Evolutionary conservation across 1,140 invertebrate species (phyloP), one percentile per base, ranked within the genome.

Genomic region (Drosophila equinoxialis): DNA sequence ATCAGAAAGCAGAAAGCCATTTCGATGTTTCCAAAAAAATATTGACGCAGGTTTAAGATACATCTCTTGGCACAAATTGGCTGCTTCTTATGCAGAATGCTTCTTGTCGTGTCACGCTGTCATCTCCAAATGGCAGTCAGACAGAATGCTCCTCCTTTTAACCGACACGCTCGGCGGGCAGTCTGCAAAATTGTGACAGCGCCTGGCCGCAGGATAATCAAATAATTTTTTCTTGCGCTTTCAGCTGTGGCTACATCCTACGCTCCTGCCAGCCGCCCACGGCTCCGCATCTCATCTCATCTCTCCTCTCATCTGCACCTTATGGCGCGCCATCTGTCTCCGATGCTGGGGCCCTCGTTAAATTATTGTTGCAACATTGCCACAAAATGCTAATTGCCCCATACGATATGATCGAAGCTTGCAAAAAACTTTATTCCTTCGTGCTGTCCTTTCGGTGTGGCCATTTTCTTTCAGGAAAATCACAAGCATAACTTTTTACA

Each of bases 141-240:
- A 65, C 60, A 58, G 37, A 39, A 10, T 39, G 37, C 69, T 14
- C 48, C 48, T 35, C 39, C 68, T 42, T 58, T 51, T 33, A 54
- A 39, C 59, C 68, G 79, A 72, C 82, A 86, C 75, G 69, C 82
- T 82, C 83, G 76, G 77, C 84, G 83, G 84, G 83, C 68, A 87
- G 84, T 89, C 84, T 89, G 81, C 71, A 57, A 89, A 89, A 89
- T 89, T 89, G 84, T 89, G 84, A 89, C 84, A 89, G 77, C 81
- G 85, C 84, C 84, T 89, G 85, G 84, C 84, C 84, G 84, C 84
- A 89, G 84, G 84, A 89, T 89, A 89, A 89, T 89, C 84, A 89
- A 89, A 89, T 89, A 89, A 89, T 87, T 89, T 89, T 41, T 65
- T 39, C 45, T 65, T 26, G 55, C 45, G 60, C 39, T 64, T 66